Evolutionary conservation across 92 coral and sea anemone genomes (phyloP).

Genomic region (Epizoanthus illoricatus): DNA sequence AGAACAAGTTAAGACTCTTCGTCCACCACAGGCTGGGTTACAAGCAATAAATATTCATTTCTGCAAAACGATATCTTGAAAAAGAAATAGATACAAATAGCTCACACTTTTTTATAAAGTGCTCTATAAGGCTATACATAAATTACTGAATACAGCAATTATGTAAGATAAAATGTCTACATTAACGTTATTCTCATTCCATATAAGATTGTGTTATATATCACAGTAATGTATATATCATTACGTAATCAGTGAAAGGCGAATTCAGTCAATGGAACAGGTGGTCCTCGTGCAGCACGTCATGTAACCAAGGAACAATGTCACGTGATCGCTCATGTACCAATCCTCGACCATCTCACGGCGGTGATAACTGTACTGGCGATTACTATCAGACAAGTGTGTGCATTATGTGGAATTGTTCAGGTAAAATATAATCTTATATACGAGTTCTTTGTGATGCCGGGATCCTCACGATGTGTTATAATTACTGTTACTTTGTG

Average conservation of each 20-base stretch:
- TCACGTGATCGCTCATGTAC: slow-evolving; percentile 12
- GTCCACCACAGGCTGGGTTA: too few relatives aligned
- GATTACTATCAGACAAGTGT: neutral
- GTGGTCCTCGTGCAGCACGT: slow-evolving; percentile 2
- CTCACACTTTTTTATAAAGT: too few relatives aligned
- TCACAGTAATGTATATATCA: neutral
- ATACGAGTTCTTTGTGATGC: too few relatives aligned
- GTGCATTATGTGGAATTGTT: neutral
- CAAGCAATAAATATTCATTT: too few relatives aligned
- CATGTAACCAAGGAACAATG: neutral
- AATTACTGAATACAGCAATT: too few relatives aligned
- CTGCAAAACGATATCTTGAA: neutral
- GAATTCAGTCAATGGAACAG: neutral
- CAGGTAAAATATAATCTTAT: neutral
- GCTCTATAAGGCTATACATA: too few relatives aligned
- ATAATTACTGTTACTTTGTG: too few relatives aligned
- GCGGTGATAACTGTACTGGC: neutral
- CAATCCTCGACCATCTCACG: slow-evolving; percentile 2
- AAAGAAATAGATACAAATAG: too few relatives aligned
- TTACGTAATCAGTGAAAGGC: neutral
- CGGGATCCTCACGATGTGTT: too few relatives aligned
- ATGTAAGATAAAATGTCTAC: too few relatives aligned
- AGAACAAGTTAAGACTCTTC: too few relatives aligned
- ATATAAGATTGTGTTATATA: neutral
- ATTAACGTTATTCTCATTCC: too few relatives aligned